A percentile compares a stretch with the other conserved stretches of the same genome.
Conservation (phyloP, 2,797 vertebrate species). For the Epinephelus malabaricus region DNA sequence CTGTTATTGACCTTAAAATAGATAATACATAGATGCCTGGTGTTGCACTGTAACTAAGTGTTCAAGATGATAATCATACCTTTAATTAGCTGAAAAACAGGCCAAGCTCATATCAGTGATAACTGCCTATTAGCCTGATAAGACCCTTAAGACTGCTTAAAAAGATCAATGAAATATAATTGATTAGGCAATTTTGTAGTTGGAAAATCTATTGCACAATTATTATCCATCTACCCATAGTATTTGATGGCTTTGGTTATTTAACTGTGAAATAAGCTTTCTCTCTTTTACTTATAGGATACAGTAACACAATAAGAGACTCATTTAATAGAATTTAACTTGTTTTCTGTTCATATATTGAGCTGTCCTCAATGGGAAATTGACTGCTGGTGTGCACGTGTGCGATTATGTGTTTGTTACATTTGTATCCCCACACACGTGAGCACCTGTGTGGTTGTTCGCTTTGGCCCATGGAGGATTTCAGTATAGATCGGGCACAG, state of each 20-base stretch:
- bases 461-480: constrained; percentile 44
- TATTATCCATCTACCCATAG: constrained; percentile 36
- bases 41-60: background rate
- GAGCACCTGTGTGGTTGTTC: constrained; percentile 25
- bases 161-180: constrained; percentile 34
- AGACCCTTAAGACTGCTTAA: constrained; percentile 29
- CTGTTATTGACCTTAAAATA: background rate
- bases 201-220: constrained; percentile 32
- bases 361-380: constrained; percentile 12
- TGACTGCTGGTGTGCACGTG: background rate
- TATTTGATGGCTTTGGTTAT: constrained; percentile 12
- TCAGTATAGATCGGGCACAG: constrained; percentile 63
- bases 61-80: background rate
- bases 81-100: constrained; percentile 1
- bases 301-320: constrained; percentile 9
- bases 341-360: constrained; percentile 17
- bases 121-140: constrained; percentile 24
- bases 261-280: constrained; percentile 19
- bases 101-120: constrained; percentile 7
- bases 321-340: constrained; percentile 14
- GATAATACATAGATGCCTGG: background rate
- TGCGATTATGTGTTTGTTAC: background rate
- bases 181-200: constrained; percentile 25
- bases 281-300: background rate
- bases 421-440: background rate